Evolutionary conservation across 2,888 invertebrate species (phyloP).

Genomic region (Rhamphomyia laevipes): DNA sequence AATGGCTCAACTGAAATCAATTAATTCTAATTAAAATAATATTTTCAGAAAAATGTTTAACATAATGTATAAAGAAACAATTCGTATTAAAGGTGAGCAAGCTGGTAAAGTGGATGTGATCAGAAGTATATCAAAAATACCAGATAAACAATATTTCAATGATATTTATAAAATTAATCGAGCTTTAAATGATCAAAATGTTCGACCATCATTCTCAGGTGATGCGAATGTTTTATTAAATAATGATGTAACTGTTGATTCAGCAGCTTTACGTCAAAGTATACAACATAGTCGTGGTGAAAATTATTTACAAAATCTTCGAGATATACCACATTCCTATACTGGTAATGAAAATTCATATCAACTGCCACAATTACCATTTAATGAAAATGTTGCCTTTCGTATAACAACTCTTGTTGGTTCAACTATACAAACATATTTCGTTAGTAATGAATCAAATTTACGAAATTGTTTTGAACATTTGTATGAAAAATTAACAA

Average conservation of each 20-base stretch:
- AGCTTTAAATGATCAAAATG: constrained; percentile 13
- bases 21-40: background rate
- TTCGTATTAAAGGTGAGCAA: constrained; percentile 21
- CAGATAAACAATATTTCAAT: constrained; percentile 28
- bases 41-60: constrained; percentile 26
- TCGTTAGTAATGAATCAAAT: background rate
- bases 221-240: constrained; percentile 25
- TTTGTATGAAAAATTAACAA: background rate
- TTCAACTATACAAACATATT: background rate
- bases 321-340: too few species aligned
- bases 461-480: background rate
- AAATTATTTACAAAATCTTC: constrained; percentile 8
- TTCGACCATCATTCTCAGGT: constrained; percentile 24
- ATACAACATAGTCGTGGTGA: constrained; percentile 27
- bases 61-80: constrained; percentile 27
- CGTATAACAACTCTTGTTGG: background rate
- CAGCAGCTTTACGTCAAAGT: constrained; percentile 23
- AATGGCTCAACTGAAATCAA: background rate
- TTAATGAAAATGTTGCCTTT: background rate
- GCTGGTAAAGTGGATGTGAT: constrained; percentile 28
- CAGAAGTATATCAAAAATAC: constrained; percentile 28
- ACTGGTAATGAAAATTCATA: background rate
- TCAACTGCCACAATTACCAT: background rate
- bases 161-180: constrained; percentile 25
- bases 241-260: constrained; percentile 23